Conservation (phyloP, 2,797 vertebrate species). For the Brachymystax lenok region DNA sequence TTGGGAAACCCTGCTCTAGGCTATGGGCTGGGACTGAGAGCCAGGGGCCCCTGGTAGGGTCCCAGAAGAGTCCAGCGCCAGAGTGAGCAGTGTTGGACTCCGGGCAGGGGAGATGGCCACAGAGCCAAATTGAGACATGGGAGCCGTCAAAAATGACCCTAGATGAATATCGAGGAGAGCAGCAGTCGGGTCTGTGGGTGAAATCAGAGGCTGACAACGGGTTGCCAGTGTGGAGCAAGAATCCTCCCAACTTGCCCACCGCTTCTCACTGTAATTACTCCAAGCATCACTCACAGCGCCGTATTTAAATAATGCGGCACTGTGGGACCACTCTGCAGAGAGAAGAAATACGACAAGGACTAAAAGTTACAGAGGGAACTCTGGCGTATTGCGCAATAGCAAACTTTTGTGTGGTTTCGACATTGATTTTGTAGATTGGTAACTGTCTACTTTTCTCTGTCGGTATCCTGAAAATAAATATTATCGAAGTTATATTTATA, state of each 20-base stretch:
- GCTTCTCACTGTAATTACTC: constrained; percentile 61
- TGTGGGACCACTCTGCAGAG: constrained; percentile 36
- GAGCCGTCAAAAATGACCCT: constrained; percentile 63
- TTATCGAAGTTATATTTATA: background rate
- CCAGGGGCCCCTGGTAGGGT: constrained; percentile 44
- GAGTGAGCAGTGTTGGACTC: constrained; percentile 28
- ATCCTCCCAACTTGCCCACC: constrained; percentile 53
- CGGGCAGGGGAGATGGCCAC: constrained; percentile 15
- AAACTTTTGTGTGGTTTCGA: constrained; percentile 11
- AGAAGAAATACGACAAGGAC: constrained; percentile 40
- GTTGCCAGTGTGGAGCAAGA: constrained; percentile 62
- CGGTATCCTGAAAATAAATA: background rate
- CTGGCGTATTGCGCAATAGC: constrained; percentile 17
- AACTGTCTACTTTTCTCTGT: constrained; percentile 7
- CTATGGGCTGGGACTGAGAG: constrained; percentile 55
- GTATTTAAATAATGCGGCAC: constrained; percentile 57
- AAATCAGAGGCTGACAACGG: constrained; percentile 65
- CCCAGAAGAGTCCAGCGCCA: constrained; percentile 67
- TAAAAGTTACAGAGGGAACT: too few species aligned
- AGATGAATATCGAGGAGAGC: constrained; percentile 70
- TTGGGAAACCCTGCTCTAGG: constrained; percentile 40
- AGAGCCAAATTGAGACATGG: constrained; percentile 71
- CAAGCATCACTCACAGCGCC: constrained; percentile 59
- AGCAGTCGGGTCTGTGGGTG: constrained; percentile 57
- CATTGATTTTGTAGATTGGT: constrained; percentile 21